These are phyloP conservation scores for Microplitis deprimator DNA, from an alignment of 2,888 invertebrate species.

Conservation along the genomic window DNA sequence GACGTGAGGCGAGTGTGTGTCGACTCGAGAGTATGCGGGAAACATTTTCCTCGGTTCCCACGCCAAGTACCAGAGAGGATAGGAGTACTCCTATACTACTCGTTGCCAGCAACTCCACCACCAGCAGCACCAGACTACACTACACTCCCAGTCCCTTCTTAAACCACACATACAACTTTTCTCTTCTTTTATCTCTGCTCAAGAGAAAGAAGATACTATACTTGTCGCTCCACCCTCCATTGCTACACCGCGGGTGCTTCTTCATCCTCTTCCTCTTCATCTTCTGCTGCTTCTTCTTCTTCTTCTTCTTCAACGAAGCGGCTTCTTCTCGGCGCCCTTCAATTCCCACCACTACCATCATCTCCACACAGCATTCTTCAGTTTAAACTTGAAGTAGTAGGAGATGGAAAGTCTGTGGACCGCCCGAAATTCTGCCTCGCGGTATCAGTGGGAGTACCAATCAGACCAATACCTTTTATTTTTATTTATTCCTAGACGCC, in stretches of 20 bases:
- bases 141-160: constrained; percentile 38
- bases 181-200: constrained; percentile 33
- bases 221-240: constrained; percentile 33
- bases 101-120: constrained; percentile 34
- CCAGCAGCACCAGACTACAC: neutral
- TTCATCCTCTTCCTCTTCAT: constrained; percentile 44
- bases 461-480: constrained; percentile 18
- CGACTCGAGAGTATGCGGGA: constrained; percentile 61
- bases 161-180: constrained; percentile 19
- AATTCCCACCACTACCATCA: constrained; percentile 43
- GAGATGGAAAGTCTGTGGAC: constrained; percentile 52
- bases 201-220: constrained; percentile 8
- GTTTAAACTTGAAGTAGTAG: neutral
- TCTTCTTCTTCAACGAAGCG: constrained; percentile 36
- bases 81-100: constrained; percentile 55
- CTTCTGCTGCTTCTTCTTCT: constrained; percentile 26
- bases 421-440: constrained; percentile 56
- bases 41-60: constrained; percentile 70
- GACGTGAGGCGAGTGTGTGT: constrained; percentile 1
- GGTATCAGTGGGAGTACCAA: constrained; percentile 2
- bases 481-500: neutral
- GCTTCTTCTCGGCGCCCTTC: constrained; percentile 46
- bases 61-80: constrained; percentile 55
- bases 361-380: constrained; percentile 29
- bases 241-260: constrained; percentile 42